A percentile compares a stretch with the other conserved stretches of the same genome.
Evolutionary conservation across 1,140 invertebrate genomes (phyloP).

Genomic region (Cardiocondyla obscurior): DNA sequence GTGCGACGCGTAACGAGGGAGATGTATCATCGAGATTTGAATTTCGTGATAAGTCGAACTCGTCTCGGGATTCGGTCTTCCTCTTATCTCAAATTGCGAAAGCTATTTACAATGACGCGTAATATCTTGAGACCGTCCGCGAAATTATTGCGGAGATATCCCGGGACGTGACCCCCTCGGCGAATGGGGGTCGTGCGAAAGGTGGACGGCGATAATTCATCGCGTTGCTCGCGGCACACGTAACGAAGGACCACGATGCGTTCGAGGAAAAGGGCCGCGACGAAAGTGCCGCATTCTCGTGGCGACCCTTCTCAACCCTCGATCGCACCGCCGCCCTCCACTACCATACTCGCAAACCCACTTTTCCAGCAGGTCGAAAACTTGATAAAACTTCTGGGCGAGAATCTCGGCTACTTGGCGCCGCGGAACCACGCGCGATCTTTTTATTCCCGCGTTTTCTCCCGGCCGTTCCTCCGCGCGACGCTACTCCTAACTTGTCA

Average conservation of each 20-base stretch:
- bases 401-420: constrained; percentile 50
- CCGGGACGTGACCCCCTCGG: constrained; percentile 19
- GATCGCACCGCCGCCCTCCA: background rate
- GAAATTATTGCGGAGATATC: constrained; percentile 55
- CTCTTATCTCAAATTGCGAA: constrained; percentile 12
- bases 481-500: constrained; percentile 33
- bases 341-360: background rate
- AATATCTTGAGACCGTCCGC: background rate
- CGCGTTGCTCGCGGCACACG: constrained; percentile 28
- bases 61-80: background rate
- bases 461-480: constrained; percentile 21
- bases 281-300: constrained; percentile 1
- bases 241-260: constrained; percentile 34
- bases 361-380: constrained; percentile 45
- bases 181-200: constrained; percentile 7
- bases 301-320: constrained; percentile 10
- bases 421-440: constrained; percentile 40
- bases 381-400: constrained; percentile 61
- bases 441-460: constrained; percentile 59
- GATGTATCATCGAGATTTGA: background rate
- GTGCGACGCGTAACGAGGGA: background rate
- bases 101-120: constrained; percentile 33
- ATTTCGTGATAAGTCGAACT: background rate
- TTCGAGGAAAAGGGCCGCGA: background rate
- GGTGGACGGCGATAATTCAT: constrained; percentile 60